Conservation (phyloP, 2,113 vertebrate species). For the Tonatia bakeri region DNA sequence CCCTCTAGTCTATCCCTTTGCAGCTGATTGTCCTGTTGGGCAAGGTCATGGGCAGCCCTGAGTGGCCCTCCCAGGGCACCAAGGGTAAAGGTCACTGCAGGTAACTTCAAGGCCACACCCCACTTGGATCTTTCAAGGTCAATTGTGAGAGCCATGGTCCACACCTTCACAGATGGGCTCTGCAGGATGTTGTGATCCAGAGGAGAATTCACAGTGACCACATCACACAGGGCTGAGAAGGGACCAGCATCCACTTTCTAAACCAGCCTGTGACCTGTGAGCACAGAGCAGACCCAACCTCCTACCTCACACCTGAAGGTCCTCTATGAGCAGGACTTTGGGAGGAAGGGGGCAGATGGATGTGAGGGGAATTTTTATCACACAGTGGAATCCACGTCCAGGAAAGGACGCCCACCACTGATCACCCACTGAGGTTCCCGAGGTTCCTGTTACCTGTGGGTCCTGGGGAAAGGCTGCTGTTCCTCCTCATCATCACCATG, state of each 20-base stretch:
- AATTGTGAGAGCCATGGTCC: neutral
- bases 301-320: too few relatives aligned
- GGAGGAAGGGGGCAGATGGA: too few relatives aligned
- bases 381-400: neutral
- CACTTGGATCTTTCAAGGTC: neutral
- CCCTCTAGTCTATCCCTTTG: neutral
- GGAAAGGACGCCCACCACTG: neutral
- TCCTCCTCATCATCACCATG: neutral
- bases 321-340: too few relatives aligned
- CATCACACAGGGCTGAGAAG: neutral
- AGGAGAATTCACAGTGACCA: neutral
- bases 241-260: too few relatives aligned
- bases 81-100: neutral
- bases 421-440: rapidly evolving
- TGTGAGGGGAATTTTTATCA: neutral
- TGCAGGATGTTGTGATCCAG: neutral
- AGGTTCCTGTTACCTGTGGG: neutral
- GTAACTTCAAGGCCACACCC: neutral
- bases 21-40: neutral
- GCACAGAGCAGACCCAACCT: too few relatives aligned
- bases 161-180: neutral
- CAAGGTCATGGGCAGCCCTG: neutral
- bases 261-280: too few relatives aligned
- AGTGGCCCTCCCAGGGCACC: neutral
- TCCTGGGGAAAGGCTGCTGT: neutral